phyloP scores from a whole-genome alignment of 2,113 vertebrate genomes.

The Hemiprocne comata region DNA sequence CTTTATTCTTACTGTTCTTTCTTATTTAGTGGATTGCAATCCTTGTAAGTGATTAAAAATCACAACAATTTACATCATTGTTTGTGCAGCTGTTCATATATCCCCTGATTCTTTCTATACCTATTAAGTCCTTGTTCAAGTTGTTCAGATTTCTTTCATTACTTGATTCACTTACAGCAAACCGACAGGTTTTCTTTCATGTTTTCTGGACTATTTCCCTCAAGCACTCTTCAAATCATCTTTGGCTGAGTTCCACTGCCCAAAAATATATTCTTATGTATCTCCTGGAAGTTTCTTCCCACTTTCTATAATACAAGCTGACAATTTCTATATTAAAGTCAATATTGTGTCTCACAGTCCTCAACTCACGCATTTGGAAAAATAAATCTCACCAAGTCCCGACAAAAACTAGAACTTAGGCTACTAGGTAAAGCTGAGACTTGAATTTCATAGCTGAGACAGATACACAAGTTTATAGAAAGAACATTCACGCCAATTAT shows the following conservation, averaged over 20 bases:
- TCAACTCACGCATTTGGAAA: background rate
- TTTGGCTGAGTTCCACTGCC: background rate
- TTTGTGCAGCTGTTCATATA: background rate
- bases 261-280: background rate
- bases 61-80: background rate
- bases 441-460: background rate
- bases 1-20: background rate
- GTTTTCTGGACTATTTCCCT: background rate
- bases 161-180: background rate
- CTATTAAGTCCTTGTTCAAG: background rate
- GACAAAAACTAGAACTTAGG: background rate
- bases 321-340: background rate
- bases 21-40: background rate
- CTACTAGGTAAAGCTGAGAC: background rate
- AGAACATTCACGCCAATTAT: background rate
- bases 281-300: background rate
- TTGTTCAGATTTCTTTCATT: background rate
- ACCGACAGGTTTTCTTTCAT: background rate
- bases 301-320: background rate
- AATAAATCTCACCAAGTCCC: background rate
- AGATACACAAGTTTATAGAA: background rate
- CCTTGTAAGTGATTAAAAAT: background rate
- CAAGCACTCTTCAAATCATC: background rate
- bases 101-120: background rate
- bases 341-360: background rate